Evolutionary conservation across 2,113 vertebrate species (phyloP), one percentile per base, ranked within the genome.

Genomic region (Solea senegalensis): DNA sequence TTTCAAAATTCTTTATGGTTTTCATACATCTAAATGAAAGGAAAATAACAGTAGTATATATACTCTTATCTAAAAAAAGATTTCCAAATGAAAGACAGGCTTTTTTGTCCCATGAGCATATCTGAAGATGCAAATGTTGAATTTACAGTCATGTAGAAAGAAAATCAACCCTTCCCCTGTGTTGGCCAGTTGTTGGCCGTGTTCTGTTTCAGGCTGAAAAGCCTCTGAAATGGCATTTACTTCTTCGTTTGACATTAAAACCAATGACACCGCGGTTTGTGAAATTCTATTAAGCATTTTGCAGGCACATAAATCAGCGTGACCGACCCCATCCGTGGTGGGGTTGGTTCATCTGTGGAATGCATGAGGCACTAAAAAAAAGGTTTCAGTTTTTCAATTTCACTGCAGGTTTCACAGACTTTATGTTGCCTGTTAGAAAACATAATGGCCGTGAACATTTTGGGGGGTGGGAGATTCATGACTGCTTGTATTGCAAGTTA

Each of bases 281-380:
- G 16, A 58, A 34, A 45, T 78, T 56, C 44, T 46, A 65, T 61
- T 54, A 34, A 8, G 50, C 41, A 43, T 54, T 60, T 28, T 66
- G 34, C 44, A 55, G 40, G 15, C 15, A 10, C 62, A 51, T 72
- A 68, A 67, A 78, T 67, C 76, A 58, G 43, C 43, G 14, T 52
- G 69, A 59, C 50, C 74, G 41, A 58, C 27, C 40, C 7, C 7
- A 16, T 62, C 51, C 9, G 3, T 62, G 39, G 43, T 40, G n/a
- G 8, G 12, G 14, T 0, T 8, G 28, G 34, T 34, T 4, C 34
- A 34, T 65, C 54, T 34, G 43, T 26, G 65, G 65, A 49, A 43
- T 59, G 41, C 43, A 44, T n/a, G n/a, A n/a, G n/a, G n/a, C n/a
- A n/a, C n/a, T n/a, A n/a, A n/a, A 10, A 7, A 55, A 10, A 51